A percentile compares a stretch with the other conserved stretches of the same genome.
phyloP scores from a whole-genome alignment of 2,888 invertebrate genomes.

The Odontocolon sp. region DNA sequence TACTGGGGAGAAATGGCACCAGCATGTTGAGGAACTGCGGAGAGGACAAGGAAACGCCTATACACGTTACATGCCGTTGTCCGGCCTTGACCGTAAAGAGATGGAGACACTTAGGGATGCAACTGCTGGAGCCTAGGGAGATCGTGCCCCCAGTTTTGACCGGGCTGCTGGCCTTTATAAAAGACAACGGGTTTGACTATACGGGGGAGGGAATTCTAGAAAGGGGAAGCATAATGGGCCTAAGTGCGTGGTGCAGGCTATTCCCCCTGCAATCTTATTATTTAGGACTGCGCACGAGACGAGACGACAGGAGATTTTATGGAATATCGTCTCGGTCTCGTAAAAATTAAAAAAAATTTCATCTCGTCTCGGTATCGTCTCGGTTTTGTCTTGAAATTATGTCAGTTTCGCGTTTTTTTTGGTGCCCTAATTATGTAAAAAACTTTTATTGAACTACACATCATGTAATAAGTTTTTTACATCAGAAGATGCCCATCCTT shows the following conservation, averaged over 20 bases:
- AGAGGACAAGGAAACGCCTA: neutral
- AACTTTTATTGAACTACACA: no score
- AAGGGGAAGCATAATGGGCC: conserved; percentile 6
- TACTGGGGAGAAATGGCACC: neutral
- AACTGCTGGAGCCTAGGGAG: neutral
- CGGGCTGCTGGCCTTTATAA: neutral
- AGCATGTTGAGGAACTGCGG: neutral
- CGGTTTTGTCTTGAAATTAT: no score
- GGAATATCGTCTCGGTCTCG: no score
- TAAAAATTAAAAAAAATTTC: no score
- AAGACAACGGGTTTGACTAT: neutral
- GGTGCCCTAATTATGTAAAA: no score
- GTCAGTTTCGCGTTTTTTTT: no score
- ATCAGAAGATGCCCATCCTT: no score
- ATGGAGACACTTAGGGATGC: neutral
- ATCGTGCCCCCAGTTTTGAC: neutral
- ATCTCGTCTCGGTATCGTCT: no score
- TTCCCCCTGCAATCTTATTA: neutral
- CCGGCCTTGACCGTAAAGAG: neutral
- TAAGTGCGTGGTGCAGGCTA: neutral
- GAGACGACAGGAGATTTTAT: no score
- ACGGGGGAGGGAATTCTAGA: neutral
- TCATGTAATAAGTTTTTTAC: no score
- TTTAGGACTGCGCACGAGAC: no score
- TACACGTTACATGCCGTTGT: neutral